Base-by-base conservation (phyloP, 2,888 invertebrate species). In the Drosophila kanekoi region DNA sequence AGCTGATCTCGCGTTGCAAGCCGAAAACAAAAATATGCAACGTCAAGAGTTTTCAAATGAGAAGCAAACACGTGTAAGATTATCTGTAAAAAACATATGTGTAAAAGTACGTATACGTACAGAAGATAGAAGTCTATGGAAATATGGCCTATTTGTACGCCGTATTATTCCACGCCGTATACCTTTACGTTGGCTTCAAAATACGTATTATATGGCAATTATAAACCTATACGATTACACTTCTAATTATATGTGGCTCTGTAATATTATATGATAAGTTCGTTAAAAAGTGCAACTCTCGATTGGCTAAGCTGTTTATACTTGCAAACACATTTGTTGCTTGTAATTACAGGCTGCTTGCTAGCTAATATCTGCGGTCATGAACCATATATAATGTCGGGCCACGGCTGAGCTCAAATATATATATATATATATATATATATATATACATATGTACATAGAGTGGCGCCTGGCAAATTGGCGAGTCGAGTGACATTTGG, bases 401-500 rank as follows among this genome's bases (percentile, higher is more conserved):
- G 40, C 33, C 18, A 20, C 41, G 41, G 18, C 41, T 38, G 20
- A 45, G 14, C 20, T 56, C 14, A 23, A 23, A 23, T 23, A 23
- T 5, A 5, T 5, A 23, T 20, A 20, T 20, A 20, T 23, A 23
- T 0, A 23, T 23, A 23, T 23, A 23, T 23, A 23, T 23, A 23
- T 23, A 23, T 23, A 8, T 23, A 23, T 23, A 6, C 6, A 6
- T 1, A 23, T 37, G 44, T n/a, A n/a, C n/a, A n/a, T 28, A 37
- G 40, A 16, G 20, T 45, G 44, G 23, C 45, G 41, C 45, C 49
- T 49, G 56, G 35, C 41, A 58, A 44, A 68, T 61, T 72, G 63
- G 37, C 18, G 38, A 28, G 41, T 52, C 32, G 37, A 54, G 51
- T 53, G 52, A 47, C 51, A 49, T 67, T 69, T 66, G 68, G 40